These are phyloP conservation scores for Drosophila sturtevanti DNA, from an alignment of 1,140 invertebrate species.

Conservation along the genomic window DNA sequence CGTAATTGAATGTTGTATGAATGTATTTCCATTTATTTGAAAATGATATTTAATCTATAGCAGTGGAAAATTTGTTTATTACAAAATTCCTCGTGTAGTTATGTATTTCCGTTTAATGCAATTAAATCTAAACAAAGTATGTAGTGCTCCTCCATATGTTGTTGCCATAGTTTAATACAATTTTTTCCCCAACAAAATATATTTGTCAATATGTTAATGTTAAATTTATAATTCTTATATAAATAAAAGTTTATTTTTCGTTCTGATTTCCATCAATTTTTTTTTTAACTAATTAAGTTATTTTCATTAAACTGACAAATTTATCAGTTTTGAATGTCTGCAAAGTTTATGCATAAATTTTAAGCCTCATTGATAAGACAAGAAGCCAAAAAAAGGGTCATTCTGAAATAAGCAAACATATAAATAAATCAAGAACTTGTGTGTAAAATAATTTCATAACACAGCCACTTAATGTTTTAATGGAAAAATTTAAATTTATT, in stretches of 20 bases:
- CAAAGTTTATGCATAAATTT: conserved; percentile 7
- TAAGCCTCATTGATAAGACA: background rate
- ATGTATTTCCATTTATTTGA: background rate
- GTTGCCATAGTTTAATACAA: background rate
- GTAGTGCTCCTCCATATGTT: too few relatives aligned
- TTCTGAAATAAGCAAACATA: background rate
- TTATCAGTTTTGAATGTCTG: conserved; percentile 22
- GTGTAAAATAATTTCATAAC: too few relatives aligned
- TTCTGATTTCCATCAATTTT: background rate
- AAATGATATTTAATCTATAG: background rate
- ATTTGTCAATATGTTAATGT: background rate
- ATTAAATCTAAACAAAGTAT: too few relatives aligned
- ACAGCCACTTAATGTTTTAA: too few relatives aligned
- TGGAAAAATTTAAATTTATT: too few relatives aligned
- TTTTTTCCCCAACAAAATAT: background rate
- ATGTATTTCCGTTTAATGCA: background rate
- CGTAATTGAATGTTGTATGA: too few relatives aligned
- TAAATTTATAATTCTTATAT: background rate
- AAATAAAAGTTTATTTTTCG: background rate
- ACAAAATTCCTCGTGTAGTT: background rate
- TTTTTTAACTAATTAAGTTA: background rate
- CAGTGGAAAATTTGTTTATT: background rate
- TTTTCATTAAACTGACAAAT: conserved; percentile 34
- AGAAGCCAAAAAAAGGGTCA: background rate
- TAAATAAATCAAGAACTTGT: too few relatives aligned